Evolutionary conservation across 1,140 invertebrate genomes (phyloP), one percentile per base, ranked within the genome.

Genomic region (Varroa destructor): DNA sequence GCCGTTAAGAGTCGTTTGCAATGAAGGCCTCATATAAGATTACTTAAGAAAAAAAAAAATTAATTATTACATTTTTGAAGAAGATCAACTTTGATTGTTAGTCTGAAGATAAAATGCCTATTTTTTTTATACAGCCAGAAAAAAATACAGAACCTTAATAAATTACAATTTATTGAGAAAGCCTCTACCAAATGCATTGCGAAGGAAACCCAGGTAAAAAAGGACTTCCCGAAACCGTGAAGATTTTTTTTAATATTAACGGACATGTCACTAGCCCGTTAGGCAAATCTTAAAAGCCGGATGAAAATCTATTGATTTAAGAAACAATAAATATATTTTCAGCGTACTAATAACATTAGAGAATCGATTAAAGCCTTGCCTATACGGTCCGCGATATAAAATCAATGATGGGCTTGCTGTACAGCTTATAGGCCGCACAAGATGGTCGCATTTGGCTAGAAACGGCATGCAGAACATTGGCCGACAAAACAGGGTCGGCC

Each of bases 311-410:
- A 25, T 25, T 25, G 25, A 25, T 25, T 25, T 25, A 25, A 25
- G 25, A 25, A 25, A 25, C 25, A 25, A 25, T 25, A 25, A 25
- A 25, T 25, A 25, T 25, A 25, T 25, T 25, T 25, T 25, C 25
- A 25, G 25, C 25, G 25, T 25, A 25, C 25, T 25, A 25, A 25
- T 25, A 25, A 25, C 25, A 25, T 25, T 25, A 25, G 25, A 25
- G 25, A 25, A 25, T 25, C 25, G 25, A 25, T 25, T 51, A 51
- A 51, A 51, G 46, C 46, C 46, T 67, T 37, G 46, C 61, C 61
- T 40, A 67, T 43, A 43, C 14, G 61, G 46, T 67, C 61, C 36
- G 61, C 61, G n/a, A 40, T 37, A 3, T 46, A 46, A 67, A 67
- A 46, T 36, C 14, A 40, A 12, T 67, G 40, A 67, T 46, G 46